Base-by-base conservation (phyloP, 2,113 vertebrate genomes). In the Nipponia nippon region DNA sequence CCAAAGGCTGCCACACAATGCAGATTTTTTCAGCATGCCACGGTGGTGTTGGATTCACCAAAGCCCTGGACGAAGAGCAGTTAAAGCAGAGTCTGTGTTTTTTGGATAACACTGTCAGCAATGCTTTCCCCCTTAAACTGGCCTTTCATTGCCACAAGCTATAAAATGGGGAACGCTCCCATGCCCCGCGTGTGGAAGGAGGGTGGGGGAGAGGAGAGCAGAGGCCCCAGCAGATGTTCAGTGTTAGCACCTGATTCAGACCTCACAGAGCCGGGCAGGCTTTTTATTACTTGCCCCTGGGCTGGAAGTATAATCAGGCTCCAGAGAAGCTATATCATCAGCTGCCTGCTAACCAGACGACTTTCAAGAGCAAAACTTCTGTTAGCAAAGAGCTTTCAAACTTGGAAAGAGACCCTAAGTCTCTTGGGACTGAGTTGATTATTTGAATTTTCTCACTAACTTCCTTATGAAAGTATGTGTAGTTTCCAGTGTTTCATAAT, bases 201-300 rank as follows among this genome's bases (percentile, higher is more conserved):
- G 83, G 50, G 58, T 32, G 23, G 62, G 61, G 61, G 38, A 55
- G 70, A 82, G n/a, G 52, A 80, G 63, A 87, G 91, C 47, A n/a
- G 78, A 90, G 78, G 78, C 66, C 58, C 14, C 63, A 66, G 87
- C 93, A 95, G 91, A 91, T 97, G 95, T 95, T 97, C 82, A 47
- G 70, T 73, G 87, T 97, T 97, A 97, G 94, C 95, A 95, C 95
- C 97, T 95, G 94, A 88, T 93, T 93, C 78, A 94, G 93, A 95
- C 96, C 93, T 94, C 96, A 88, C 78, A 91, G 62, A 93, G 18
- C 49, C 1, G 3, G 70, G 78, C 66, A 77, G 81, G 44, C 44
- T 62, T 93, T 95, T 95, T 93, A 95, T 83, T 88, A 50, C 82
- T 85, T 90, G 67, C 91, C 75, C 22, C 42, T 88, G 82, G 78